Evolutionary conservation across 2,797 vertebrate genomes (phyloP), one percentile per base, ranked within the genome.

Genomic region (Coregonus ussuriensis): DNA sequence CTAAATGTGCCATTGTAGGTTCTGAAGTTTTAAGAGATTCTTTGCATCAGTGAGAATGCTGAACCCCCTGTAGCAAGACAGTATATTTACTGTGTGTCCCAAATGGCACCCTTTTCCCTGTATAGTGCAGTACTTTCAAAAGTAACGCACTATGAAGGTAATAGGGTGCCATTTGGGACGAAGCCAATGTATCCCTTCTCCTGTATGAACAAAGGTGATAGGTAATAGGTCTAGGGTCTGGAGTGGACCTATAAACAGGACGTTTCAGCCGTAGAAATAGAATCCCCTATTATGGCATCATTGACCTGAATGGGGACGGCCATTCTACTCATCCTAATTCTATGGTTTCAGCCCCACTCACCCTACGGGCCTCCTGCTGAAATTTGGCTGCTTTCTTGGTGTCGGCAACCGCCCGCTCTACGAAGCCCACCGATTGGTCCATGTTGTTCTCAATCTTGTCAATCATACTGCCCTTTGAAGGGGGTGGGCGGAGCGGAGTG

Each of bases 401-500:
- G 85, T 99, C 97, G 0, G 97, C 95, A 79, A 98, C 97, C 0
- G 97, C 97, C 72, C 96, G 92, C 81, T 98, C 97, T 77, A 99
- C 97, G 1, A 99, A 99, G 72, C 97, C 97, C 67, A 97, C 97
- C 0, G 97, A 99, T 84, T 99, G 96, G 92, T 99, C 97, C 97
- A 98, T 98, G 94, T 99, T 99, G 93, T 93, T 97, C 89, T 99
- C 97, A 37, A 99, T 99, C 81, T 96, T 95, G 90, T 99, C 97
- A 35, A 99, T 98, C 96, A 98, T 97, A 85, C 95, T 89, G 68
- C 97, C 97, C 97, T 99, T 75, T 65, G 37, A 18, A 56, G n/a
- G 6, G 72, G 31, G 59, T 29, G 31, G 9, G 15, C 72, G 35
- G 51, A 69, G 14, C 72, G 35, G 51, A 69, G 14, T 1, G 76